Evolutionary conservation across 2,888 invertebrate species (phyloP).

Genomic region (Ptycholaimellus sp.): DNA sequence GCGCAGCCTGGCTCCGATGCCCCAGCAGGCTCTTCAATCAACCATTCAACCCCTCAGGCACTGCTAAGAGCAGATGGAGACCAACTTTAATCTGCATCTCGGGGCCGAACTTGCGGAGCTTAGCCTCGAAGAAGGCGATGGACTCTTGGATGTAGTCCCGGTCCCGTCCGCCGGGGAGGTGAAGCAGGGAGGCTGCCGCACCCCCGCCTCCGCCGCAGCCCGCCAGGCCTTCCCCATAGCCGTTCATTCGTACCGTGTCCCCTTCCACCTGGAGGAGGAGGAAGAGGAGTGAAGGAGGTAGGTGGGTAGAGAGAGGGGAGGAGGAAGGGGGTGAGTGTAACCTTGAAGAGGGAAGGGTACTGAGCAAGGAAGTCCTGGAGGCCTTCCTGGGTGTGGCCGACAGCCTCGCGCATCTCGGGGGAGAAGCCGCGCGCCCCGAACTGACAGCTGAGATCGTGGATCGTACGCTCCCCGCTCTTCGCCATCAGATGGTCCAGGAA

Average conservation of each 20-base stretch:
- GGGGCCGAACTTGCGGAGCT: constrained; percentile 76
- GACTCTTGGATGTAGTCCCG: constrained; percentile 83
- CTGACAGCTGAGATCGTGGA: constrained; percentile 71
- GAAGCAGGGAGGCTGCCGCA: constrained; percentile 12
- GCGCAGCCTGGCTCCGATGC: constrained; percentile 67
- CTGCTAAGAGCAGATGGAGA: not conserved
- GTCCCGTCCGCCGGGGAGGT: constrained; percentile 28
- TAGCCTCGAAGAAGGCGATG: constrained; percentile 82
- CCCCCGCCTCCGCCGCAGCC: not conserved
- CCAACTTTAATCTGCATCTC: constrained; percentile 47
- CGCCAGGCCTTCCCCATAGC: too few species aligned
- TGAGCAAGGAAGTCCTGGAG: constrained; percentile 83
- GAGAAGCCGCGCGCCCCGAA: constrained; percentile 97
- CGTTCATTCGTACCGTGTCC: too few species aligned
- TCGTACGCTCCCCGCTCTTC: constrained; percentile 16
- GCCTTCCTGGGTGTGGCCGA: constrained; percentile 31
- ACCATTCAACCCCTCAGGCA: not conserved
- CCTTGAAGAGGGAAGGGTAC: constrained; percentile 83
- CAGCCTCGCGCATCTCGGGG: constrained; percentile 71
- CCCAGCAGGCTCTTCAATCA: constrained; percentile 71
- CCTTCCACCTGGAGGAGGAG: too few species aligned
- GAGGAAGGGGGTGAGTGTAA: too few species aligned
- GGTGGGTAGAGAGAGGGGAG: too few species aligned
- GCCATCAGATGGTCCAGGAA: constrained; percentile 80
- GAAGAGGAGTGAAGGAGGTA: too few species aligned